Evolutionary conservation across 2,888 invertebrate genomes (phyloP).

Genomic region (Scrobipalpa costella): DNA sequence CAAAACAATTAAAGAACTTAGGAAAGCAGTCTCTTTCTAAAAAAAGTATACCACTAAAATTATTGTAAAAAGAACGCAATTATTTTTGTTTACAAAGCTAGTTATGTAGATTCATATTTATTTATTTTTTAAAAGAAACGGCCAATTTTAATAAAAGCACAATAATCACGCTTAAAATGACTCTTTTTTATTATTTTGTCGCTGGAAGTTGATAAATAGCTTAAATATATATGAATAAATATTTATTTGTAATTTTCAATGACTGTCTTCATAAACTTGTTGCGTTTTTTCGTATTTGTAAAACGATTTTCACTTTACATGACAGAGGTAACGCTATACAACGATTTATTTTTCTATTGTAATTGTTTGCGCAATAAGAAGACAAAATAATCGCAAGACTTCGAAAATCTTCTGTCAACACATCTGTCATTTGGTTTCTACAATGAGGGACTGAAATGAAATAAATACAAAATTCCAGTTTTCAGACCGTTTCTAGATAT

Average conservation of each 20-base stretch:
- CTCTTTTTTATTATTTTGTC: not conserved
- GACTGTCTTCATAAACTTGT: not conserved
- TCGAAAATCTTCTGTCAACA: constrained; percentile 15
- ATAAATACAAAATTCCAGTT: constrained; percentile 38
- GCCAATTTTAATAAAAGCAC: no score
- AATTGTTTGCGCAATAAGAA: not conserved
- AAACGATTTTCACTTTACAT: not conserved
- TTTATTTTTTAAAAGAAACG: not conserved
- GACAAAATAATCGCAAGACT: not conserved
- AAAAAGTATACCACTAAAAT: no score
- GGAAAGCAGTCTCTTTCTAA: no score
- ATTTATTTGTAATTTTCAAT: not conserved
- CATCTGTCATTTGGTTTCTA: constrained; percentile 28
- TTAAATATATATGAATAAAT: not conserved
- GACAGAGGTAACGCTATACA: not conserved
- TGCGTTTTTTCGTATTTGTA: not conserved
- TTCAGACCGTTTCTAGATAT: constrained; percentile 29
- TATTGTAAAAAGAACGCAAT: no score
- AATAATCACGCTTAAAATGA: no score
- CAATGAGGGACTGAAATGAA: constrained; percentile 33
- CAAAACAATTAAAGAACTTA: no score
- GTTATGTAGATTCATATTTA: no score
- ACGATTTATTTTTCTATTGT: not conserved
- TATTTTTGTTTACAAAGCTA: no score
- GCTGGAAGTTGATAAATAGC: not conserved